Evolutionary conservation across 2,888 invertebrate species (phyloP).

Genomic region (Rotaria sp.): DNA sequence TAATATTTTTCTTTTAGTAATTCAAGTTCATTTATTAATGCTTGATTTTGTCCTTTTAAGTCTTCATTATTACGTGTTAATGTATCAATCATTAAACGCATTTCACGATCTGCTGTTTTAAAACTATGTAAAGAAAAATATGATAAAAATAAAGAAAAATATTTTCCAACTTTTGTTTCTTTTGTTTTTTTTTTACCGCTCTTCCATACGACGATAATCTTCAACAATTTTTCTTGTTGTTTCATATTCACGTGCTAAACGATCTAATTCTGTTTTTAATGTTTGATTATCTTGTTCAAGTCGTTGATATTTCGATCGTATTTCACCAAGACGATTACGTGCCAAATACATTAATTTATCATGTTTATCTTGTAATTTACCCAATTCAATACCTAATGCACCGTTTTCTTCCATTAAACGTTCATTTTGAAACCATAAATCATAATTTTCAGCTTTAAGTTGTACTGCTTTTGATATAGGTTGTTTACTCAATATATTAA

Average conservation of each 20-base stretch:
- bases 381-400: constrained; percentile 28
- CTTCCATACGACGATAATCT: constrained; percentile 39
- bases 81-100: constrained; percentile 40
- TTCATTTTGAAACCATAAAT: constrained; percentile 41
- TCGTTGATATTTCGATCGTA: constrained; percentile 34
- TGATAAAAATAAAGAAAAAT: not conserved
- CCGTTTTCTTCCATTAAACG: constrained; percentile 37
- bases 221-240: constrained; percentile 39
- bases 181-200: not conserved
- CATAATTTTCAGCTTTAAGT: constrained; percentile 41
- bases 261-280: constrained; percentile 38
- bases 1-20: constrained; percentile 38
- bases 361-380: constrained; percentile 40
- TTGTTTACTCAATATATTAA: constrained; percentile 33
- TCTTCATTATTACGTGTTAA: constrained; percentile 40
- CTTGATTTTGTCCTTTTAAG: constrained; percentile 39
- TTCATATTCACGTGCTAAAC: constrained; percentile 39
- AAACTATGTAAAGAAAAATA: constrained; percentile 16
- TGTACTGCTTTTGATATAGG: constrained; percentile 39
- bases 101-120: constrained; percentile 38
- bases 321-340: constrained; percentile 39
- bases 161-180: too few species aligned
- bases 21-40: constrained; percentile 36
- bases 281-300: constrained; percentile 39
- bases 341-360: constrained; percentile 40